Evolutionary conservation across 2,797 vertebrate genomes (phyloP).

Genomic region (Lutra lutra): DNA sequence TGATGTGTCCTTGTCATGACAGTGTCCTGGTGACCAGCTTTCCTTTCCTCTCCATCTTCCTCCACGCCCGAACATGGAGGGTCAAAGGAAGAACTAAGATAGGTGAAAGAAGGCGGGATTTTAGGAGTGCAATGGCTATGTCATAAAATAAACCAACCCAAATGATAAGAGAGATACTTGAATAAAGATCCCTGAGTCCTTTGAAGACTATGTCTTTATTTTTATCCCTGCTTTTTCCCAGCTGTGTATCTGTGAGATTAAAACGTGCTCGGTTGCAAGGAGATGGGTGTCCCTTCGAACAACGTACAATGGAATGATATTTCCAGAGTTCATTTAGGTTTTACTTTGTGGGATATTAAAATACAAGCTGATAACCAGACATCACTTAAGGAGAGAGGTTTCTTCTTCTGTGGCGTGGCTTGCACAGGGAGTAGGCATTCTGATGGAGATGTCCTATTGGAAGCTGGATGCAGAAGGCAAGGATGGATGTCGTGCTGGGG

Average conservation of each 20-base stretch:
- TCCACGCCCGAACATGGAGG: background rate
- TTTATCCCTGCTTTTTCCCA: constrained; percentile 6
- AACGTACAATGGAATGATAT: background rate
- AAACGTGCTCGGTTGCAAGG: background rate
- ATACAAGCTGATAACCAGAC: constrained; percentile 51
- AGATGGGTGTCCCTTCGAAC: background rate
- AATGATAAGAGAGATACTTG: background rate
- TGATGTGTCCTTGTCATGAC: background rate
- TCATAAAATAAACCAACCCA: background rate
- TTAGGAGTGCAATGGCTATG: background rate
- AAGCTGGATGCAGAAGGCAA: background rate
- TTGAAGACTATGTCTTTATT: constrained; percentile 32
- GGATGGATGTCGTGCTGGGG: background rate
- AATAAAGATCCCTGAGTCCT: background rate
- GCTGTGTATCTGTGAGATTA: background rate
- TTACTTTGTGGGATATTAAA: constrained; percentile 61
- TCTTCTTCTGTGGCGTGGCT: constrained; percentile 28
- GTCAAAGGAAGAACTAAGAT: constrained; percentile 13
- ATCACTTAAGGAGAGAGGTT: constrained; percentile 28
- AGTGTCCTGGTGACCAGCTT: background rate
- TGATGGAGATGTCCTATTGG: background rate
- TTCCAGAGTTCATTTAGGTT: constrained; percentile 8
- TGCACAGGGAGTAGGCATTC: background rate
- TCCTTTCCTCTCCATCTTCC: background rate
- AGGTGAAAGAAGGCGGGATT: background rate